A percentile compares a stretch with the other conserved stretches of the same genome.
Conservation (phyloP, 2,797 vertebrate species). For the Gambelia wislizenii region DNA sequence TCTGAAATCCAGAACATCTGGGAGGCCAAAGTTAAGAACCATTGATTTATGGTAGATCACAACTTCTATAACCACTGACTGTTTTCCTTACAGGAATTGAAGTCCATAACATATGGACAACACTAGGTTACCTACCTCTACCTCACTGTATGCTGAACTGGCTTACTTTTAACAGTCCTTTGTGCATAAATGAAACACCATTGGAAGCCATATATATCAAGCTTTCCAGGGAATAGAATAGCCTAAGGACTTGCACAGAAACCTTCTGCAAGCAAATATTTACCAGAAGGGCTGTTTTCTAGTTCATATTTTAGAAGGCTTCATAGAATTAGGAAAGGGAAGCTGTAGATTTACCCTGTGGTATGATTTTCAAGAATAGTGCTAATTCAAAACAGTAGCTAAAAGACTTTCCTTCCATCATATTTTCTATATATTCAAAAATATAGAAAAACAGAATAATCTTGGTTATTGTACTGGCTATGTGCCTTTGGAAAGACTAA, state of each 20-base stretch:
- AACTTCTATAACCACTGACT: no score
- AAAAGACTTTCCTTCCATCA: background rate
- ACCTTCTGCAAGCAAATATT: background rate
- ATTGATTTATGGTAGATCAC: no score
- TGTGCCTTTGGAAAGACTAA: background rate
- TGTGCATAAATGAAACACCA: background rate
- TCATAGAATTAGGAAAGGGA: background rate
- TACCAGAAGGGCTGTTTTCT: background rate
- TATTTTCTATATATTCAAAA: background rate
- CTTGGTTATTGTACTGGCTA: background rate
- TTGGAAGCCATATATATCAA: background rate
- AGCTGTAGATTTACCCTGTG: background rate
- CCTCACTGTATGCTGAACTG: background rate
- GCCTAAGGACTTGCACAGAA: background rate
- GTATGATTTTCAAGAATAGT: background rate
- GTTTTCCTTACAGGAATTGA: no score
- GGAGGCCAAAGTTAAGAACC: no score
- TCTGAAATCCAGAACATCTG: no score
- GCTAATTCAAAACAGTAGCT: background rate
- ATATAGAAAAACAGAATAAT: background rate
- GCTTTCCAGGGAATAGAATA: background rate
- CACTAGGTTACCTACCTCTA: no score
- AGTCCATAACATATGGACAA: no score
- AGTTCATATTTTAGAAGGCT: background rate
- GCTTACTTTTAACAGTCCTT: background rate